These are phyloP conservation scores for Scaptomyza tumidula DNA, from an alignment of 2,888 invertebrate species.

Conservation along the genomic window DNA sequence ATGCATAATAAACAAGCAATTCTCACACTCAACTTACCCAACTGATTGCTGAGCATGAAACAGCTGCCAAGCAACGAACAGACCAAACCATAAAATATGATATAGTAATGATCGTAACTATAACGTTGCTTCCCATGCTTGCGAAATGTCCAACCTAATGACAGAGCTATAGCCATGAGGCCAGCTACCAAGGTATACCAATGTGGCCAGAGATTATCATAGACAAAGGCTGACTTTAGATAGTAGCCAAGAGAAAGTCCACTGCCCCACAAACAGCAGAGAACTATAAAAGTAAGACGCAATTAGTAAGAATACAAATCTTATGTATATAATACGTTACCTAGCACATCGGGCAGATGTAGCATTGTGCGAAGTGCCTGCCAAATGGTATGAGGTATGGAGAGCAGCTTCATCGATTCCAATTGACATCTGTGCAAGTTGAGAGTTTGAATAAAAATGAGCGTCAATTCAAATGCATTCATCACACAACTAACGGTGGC, in stretches of 20 bases:
- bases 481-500: conserved; percentile 12
- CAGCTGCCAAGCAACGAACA: conserved; percentile 75
- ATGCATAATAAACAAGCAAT: background rate
- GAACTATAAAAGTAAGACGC: conserved; percentile 37
- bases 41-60: conserved; percentile 74
- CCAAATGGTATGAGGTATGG: conserved; percentile 50
- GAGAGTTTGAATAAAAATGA: conserved; percentile 35
- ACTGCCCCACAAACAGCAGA: conserved; percentile 72
- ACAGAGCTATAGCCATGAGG: conserved; percentile 49
- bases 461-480: conserved; percentile 36
- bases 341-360: conserved; percentile 65
- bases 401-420: conserved; percentile 32
- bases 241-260: conserved; percentile 78
- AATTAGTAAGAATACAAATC: background rate
- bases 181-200: conserved; percentile 72
- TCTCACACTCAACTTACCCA: conserved; percentile 59
- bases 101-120: conserved; percentile 78
- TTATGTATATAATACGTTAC: conserved; percentile 26
- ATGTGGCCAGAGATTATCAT: conserved; percentile 75
- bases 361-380: conserved; percentile 48
- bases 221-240: conserved; percentile 74
- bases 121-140: conserved; percentile 70
- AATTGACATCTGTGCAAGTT: conserved; percentile 45
- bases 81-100: conserved; percentile 79
- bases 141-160: conserved; percentile 71